A percentile compares a stretch with the other conserved stretches of the same genome.
Conservation (phyloP, 2,797 vertebrate species). For the Kryptolebias ocellatus region DNA sequence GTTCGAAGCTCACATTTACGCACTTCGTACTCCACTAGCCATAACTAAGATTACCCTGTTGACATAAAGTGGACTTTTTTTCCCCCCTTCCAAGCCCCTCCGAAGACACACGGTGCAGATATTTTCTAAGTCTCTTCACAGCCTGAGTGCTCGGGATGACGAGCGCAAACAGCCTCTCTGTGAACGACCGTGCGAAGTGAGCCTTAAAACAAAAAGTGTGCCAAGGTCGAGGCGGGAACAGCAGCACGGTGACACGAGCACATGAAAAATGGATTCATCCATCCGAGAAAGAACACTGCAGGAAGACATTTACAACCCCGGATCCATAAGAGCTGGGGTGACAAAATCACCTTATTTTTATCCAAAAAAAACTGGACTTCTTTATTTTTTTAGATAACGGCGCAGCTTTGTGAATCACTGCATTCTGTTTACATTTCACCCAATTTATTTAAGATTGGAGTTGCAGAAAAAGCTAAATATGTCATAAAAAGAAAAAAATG, state of each 20-base stretch:
- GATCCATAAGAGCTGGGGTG: too few relatives aligned
- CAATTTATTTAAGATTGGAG: too few relatives aligned
- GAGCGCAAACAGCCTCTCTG: background rate
- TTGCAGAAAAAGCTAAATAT: too few relatives aligned
- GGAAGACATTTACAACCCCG: background rate
- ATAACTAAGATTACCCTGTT: slow-evolving; percentile 13
- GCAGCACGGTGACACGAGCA: background rate
- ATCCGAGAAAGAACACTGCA: background rate
- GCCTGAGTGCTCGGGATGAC: slow-evolving; percentile 2
- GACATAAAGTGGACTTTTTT: background rate
- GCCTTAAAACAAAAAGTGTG: slow-evolving; percentile 13
- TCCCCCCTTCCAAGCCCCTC: background rate
- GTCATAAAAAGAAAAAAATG: too few relatives aligned
- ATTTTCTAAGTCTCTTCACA: background rate
- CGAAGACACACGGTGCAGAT: slow-evolving; percentile 3
- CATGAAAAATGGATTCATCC: slow-evolving; percentile 6
- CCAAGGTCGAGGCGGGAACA: slow-evolving; percentile 13
- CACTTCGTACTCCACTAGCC: background rate
- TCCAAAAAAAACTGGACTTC: too few relatives aligned
- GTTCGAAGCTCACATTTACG: background rate
- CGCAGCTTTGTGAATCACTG: too few relatives aligned
- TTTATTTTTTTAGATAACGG: too few relatives aligned
- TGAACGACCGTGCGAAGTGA: slow-evolving; percentile 6
- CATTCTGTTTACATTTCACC: too few relatives aligned
- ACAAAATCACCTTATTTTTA: too few relatives aligned